phyloP scores from a whole-genome alignment of 2,113 vertebrate species.

The Caloenas nicobarica region DNA sequence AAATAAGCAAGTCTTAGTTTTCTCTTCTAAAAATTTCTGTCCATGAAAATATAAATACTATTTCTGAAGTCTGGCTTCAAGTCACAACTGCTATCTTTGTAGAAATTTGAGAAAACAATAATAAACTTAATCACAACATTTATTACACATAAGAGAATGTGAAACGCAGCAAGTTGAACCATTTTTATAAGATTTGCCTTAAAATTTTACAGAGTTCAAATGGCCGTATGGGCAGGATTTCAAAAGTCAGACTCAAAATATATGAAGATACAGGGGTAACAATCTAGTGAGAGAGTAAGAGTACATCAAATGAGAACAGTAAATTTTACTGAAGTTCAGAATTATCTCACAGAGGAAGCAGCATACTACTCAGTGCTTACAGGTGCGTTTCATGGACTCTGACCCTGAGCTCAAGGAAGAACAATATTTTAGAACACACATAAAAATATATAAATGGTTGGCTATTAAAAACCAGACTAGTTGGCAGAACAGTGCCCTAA shows the following conservation, averaged over 20 bases:
- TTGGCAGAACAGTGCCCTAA: constrained; percentile 54
- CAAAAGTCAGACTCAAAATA: background rate
- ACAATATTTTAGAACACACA: background rate
- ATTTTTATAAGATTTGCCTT: background rate
- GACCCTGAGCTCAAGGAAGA: constrained; percentile 27
- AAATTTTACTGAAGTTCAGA: background rate
- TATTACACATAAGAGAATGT: background rate
- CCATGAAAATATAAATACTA: background rate
- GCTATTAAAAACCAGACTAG: constrained; percentile 13
- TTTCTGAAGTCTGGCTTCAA: background rate
- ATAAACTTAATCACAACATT: background rate
- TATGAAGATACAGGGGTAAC: background rate
- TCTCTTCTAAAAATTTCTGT: background rate
- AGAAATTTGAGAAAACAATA: background rate
- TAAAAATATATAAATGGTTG: constrained; percentile 28
- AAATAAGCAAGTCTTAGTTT: background rate
- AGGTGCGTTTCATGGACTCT: background rate
- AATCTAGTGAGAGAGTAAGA: background rate
- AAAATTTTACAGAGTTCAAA: background rate
- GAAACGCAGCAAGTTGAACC: background rate
- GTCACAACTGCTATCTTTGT: background rate
- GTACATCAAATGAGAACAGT: accelerated
- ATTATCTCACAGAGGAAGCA: background rate
- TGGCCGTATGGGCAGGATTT: background rate
- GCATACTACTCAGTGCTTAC: background rate